Evolutionary conservation across 1,140 invertebrate genomes (phyloP), one percentile per base, ranked within the genome.

Genomic region (Magallana ariakensis): DNA sequence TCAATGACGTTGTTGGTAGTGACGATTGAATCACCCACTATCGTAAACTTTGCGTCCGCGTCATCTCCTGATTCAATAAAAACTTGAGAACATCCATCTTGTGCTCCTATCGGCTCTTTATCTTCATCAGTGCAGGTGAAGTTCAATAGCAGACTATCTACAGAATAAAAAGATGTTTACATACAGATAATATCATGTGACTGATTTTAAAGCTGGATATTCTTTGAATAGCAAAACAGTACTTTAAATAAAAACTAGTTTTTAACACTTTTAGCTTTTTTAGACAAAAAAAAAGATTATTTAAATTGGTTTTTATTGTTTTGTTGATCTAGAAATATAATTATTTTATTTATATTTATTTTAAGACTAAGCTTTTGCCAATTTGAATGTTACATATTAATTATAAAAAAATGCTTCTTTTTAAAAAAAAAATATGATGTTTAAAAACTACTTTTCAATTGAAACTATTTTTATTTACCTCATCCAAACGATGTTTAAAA

Each of bases 1-100:
- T 75, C 66, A 26, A 75, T 75, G 66, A 75, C 66, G 66, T 75
- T 75, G 7, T 22, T 75, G 11, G 66, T 75, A 26, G 66, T 75
- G 3, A 26, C 11, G 15, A 75, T 75, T 33, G 58, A n/a, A 62
- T 11, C 66, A 75, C 33, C 15, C 13, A 33, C 9, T 33, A 13
- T 26, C 26, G 22, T 75, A 75, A 75, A 75, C 9, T 75, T 75
- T 1, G 8, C 22, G 6, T 11, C 13, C 0, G 66, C 19, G 33
- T 75, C 66, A 26, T 75, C 66, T 26, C 66, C 66, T 26, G 66
- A 75, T 8, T 13, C 19, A 26, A 75, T 33, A 9, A 26, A 22
- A 11, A 75, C 22, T 75, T 11, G 9, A 75, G 66, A 75, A 33
- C 66, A 75, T 4, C 66, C 66, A 22, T 75, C 66, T 4, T 19